Percentiles rank a stretch among this genome's conserved stretches.
phyloP scores from a whole-genome alignment of 2,888 invertebrate species.

The Chrysolina americana region DNA sequence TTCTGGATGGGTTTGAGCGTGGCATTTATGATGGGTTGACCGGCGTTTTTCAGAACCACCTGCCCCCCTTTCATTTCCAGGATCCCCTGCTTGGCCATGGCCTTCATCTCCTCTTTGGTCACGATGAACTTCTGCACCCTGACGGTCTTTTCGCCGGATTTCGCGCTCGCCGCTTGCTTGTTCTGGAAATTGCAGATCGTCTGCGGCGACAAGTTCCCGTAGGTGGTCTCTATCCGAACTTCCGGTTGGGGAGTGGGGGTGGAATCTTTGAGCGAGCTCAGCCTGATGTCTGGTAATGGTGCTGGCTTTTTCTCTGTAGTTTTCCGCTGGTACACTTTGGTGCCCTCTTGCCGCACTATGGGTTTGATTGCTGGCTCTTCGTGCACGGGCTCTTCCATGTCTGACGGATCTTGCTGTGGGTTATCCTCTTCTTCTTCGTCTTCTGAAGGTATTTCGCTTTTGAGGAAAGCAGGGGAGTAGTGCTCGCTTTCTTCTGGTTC shows the following conservation, averaged over 20 bases:
- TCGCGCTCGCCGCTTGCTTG: slow-evolving; percentile 65
- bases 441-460: slow-evolving; percentile 67
- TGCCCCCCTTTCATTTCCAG: slow-evolving; percentile 55
- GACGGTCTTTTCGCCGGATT: slow-evolving; percentile 76
- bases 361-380: slow-evolving; percentile 63
- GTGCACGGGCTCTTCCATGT: slow-evolving; percentile 47
- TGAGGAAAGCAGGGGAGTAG: slow-evolving; percentile 61
- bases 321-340: slow-evolving; percentile 61
- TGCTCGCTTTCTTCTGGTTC: slow-evolving; percentile 62
- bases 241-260: background rate
- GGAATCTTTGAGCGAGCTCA: slow-evolving; percentile 5
- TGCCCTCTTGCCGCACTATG: slow-evolving; percentile 66
- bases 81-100: slow-evolving; percentile 75
- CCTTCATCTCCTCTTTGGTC: slow-evolving; percentile 78
- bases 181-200: slow-evolving; percentile 45
- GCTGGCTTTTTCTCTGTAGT: slow-evolving; percentile 29
- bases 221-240: slow-evolving; percentile 18
- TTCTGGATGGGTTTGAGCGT: slow-evolving; percentile 53
- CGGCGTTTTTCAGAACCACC: slow-evolving; percentile 53
- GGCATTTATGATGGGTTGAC: slow-evolving; percentile 55
- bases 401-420: slow-evolving; percentile 9
- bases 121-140: slow-evolving; percentile 78
- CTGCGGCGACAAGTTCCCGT: slow-evolving; percentile 45
- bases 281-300: slow-evolving; percentile 1
- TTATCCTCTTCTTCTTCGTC: slow-evolving; percentile 49